Percentiles rank a stretch among this genome's conserved stretches.
Conservation (phyloP, 2,797 vertebrate genomes). For the Sardinella longiceps region DNA sequence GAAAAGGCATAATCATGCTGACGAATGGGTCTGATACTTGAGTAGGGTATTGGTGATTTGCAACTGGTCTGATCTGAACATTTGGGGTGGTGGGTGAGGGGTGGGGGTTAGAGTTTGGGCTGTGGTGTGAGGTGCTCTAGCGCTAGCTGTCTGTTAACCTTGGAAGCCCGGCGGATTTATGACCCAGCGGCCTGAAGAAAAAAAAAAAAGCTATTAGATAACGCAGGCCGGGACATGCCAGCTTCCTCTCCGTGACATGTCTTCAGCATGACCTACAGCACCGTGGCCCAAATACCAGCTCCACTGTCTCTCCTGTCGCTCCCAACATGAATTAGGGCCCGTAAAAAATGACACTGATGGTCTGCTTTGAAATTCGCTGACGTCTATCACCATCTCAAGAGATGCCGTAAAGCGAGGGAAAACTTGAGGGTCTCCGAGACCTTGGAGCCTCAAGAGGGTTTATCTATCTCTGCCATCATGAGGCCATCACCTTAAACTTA, state of each 20-base stretch:
- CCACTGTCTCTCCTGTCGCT: not conserved
- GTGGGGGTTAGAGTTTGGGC: not conserved
- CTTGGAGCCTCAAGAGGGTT: too few species aligned
- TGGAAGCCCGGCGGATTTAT: conserved; percentile 63
- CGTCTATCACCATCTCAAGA: not conserved
- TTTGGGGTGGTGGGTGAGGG: not conserved
- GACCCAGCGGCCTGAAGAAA: conserved; percentile 71
- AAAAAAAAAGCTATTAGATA: conserved; percentile 60
- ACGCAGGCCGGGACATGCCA: conserved; percentile 66
- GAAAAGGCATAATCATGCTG: conserved; percentile 13
- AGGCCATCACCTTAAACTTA: not conserved
- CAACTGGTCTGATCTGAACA: not conserved
- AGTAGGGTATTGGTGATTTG: not conserved
- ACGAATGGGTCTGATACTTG: not conserved
- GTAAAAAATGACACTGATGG: not conserved
- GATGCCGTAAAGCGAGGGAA: too few species aligned
- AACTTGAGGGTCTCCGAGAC: too few species aligned
- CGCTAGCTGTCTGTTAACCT: not conserved
- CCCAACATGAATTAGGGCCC: not conserved
- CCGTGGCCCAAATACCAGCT: conserved; percentile 64
- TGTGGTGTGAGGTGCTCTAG: not conserved
- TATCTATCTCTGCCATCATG: not conserved
- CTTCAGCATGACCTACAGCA: conserved; percentile 66
- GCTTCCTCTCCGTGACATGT: conserved; percentile 66
- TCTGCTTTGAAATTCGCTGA: not conserved